Evolutionary conservation across 2,888 invertebrate genomes (phyloP), one percentile per base, ranked within the genome.

Genomic region (Dilophus febrilis): DNA sequence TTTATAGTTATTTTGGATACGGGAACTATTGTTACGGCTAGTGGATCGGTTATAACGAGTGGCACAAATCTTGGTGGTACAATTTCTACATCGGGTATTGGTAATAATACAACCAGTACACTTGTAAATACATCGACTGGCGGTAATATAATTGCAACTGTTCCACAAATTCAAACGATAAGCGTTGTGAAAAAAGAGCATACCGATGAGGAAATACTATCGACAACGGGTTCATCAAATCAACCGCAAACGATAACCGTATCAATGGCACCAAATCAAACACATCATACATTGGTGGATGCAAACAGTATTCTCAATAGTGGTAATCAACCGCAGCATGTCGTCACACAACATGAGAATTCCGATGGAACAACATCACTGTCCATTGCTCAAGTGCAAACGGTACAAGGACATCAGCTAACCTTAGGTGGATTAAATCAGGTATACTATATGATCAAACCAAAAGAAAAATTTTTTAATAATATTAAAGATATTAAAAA

Each of bases 361-460:
- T 59, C 61, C 11, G 62, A 63, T 44, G 59, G 60, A 29, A 60
- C 61, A 22, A 53, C 61, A 33, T 59, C 63, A 16, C 43, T 63
- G 35, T 63, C 63, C 2, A 61, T 62, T 45, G 61, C 62, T 22
- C 62, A 61, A 49, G 62, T 62, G 43, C 62, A 62, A 52, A 61
- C 61, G 36, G 46, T 63, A 50, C 62, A 59, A 48, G 61, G 63
- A 39, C 63, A 63, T 51, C 62, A 61, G 50, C 56, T 63, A 41
- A 48, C 48, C 32, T 52, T 63, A 46, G 58, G 61, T 50, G 61
- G 61, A 49, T 53, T 63, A 40, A 63, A 61, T 56, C 62, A 62
- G 62, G 62, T 62, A 59, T 11, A 34, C n/a, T 18, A 34, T 35
- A 3, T 14, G 22, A 13, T 7, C 13, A 35, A 19, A 33, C 12